Evolutionary conservation across 2,888 invertebrate species (phyloP), one percentile per base, ranked within the genome.

Genomic region (Drosophila ochracea): DNA sequence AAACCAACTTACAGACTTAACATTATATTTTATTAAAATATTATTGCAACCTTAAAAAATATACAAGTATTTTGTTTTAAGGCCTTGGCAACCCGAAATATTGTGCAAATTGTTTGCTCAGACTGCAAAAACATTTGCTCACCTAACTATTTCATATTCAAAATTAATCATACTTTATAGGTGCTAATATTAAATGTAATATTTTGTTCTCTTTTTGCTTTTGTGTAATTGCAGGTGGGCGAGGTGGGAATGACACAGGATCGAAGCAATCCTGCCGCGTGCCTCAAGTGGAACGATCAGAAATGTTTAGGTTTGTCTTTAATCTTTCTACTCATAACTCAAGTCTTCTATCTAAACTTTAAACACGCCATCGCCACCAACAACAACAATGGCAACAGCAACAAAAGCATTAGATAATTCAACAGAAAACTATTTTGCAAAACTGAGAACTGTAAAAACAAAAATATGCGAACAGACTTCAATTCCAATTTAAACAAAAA

Each of bases 261-360:
- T 78, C 93, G 92, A 57, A 91, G 89, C 62, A 93, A 89, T 80
- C 83, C 91, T 58, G 92, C 93, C 39, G 92, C 93, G 76, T 93
- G 93, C 76, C 82, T 91, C 70, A 92, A 92, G 76, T 90, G 93
- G 89, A 90, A 91, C 77, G 92, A 93, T 88, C 93, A 93, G 87
- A 92, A 92, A 91, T 93, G 93, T 83, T 92, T 93, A 93, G 93
- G 93, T 93, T 93, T 93, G 93, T 93, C 92, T 86, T 88, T 93
- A 63, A 71, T 91, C 79, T 89, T 89, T 78, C 81, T 91, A 83
- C 75, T 84, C 75, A 83, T 89, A 76, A 83, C 82, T 73, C 90
- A 89, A 83, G 58, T 84, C 72, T 82, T 90, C 76, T 84, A 75
- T 78, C 78, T 84, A 68, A 86, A 84, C 82, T 90, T 65, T 76